Evolutionary conservation across 2,888 invertebrate genomes (phyloP).

Genomic region (Lumbricus terrestris): DNA sequence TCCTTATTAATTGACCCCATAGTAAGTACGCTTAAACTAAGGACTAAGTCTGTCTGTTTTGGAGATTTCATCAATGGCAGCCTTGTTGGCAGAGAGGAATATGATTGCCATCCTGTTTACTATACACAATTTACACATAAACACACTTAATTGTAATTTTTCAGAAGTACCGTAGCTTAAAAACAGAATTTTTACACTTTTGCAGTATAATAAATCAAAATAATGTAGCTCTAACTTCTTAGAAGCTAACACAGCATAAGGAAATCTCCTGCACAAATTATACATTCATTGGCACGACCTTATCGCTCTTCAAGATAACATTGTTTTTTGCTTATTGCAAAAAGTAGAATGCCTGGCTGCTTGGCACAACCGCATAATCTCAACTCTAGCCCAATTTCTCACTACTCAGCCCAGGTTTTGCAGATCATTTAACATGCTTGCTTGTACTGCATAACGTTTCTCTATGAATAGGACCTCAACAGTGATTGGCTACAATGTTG

Average conservation of each 20-base stretch:
- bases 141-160: too few relatives aligned
- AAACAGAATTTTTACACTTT: neutral
- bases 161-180: too few relatives aligned
- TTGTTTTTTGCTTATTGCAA: neutral
- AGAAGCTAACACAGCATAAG: neutral
- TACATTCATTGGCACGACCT: neutral
- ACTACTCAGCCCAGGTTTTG: neutral
- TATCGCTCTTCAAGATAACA: neutral
- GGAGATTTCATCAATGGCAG: too few relatives aligned
- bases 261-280: neutral
- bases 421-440: neutral
- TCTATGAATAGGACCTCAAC: neutral
- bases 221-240: too few relatives aligned
- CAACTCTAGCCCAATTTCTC: neutral
- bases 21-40: too few relatives aligned
- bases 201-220: neutral
- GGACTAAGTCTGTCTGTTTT: too few relatives aligned
- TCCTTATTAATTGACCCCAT: neutral
- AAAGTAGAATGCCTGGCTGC: neutral
- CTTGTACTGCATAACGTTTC: neutral
- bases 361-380: neutral
- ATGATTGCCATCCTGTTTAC: too few relatives aligned
- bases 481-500: too few relatives aligned
- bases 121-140: too few relatives aligned
- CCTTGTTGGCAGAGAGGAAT: too few relatives aligned